These are phyloP conservation scores for Phainopepla nitens DNA, from an alignment of 2,113 vertebrate species.

Conservation along the genomic window DNA sequence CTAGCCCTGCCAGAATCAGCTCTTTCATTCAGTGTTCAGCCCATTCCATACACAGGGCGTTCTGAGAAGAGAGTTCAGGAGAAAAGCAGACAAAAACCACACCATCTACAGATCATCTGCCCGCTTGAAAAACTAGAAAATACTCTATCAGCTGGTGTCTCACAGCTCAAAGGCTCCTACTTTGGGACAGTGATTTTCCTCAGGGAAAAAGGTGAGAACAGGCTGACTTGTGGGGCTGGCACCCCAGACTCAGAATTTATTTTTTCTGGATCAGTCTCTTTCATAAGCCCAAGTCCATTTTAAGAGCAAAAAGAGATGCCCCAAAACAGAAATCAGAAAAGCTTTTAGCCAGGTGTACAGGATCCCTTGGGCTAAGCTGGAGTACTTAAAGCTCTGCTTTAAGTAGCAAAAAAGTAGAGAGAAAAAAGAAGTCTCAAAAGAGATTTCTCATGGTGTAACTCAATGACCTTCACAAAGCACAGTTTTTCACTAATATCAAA, in stretches of 20 bases:
- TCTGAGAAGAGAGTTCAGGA: not conserved
- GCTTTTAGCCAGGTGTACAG: not conserved
- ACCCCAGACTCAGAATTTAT: not conserved
- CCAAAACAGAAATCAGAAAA: not conserved
- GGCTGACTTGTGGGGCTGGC: not conserved
- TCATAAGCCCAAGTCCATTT: not conserved
- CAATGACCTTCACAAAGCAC: not conserved
- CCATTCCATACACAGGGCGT: accelerated
- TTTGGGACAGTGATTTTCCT: not conserved
- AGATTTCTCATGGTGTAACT: not conserved
- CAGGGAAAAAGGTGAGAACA: not conserved
- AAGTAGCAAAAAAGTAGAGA: too few relatives aligned
- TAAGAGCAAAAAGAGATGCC: not conserved
- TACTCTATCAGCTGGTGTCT: not conserved
- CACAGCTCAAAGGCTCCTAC: not conserved
- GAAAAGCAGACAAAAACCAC: not conserved
- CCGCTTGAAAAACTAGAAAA: not conserved
- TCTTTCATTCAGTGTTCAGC: not conserved
- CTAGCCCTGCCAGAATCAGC: not conserved
- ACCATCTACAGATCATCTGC: not conserved
- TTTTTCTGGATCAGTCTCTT: not conserved
- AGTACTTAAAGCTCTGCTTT: not conserved
- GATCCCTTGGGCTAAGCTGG: not conserved
- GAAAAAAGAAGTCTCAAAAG: too few relatives aligned
- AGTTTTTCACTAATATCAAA: not conserved